phyloP scores from a whole-genome alignment of 64 coral and sea anemone genomes.

The Porites australiensis region DNA sequence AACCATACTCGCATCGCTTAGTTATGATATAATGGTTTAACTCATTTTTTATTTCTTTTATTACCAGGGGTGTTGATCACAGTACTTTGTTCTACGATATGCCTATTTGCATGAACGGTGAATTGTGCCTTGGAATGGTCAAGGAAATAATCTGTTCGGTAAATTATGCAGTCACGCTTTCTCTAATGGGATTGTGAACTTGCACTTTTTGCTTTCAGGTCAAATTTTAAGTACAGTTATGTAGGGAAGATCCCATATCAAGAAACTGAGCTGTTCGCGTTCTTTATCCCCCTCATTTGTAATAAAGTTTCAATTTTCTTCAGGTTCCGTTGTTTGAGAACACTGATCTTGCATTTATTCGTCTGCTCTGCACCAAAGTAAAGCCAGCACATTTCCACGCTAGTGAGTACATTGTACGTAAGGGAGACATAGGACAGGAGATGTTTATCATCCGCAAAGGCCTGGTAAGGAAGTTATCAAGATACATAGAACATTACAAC shows the following conservation, averaged over 20 bases:
- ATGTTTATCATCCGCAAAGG: constrained; percentile 89
- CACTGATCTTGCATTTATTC: constrained; percentile 74
- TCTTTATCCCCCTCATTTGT: too few species aligned
- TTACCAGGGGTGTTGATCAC: constrained; percentile 72
- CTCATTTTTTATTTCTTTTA: background rate
- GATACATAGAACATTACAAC: too few species aligned
- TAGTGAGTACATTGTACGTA: constrained; percentile 86
- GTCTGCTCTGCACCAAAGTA: constrained; percentile 78
- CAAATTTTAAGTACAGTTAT: too few species aligned
- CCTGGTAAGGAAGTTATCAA: constrained; percentile 53
- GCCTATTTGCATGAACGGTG: constrained; percentile 82
- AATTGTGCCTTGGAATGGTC: constrained; percentile 70
- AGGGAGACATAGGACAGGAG: constrained; percentile 90
- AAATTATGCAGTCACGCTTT: background rate
- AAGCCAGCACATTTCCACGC: constrained; percentile 77
- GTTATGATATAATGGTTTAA: background rate
- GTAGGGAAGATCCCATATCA: too few species aligned
- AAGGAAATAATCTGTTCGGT: constrained; percentile 71
- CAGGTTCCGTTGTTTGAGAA: constrained; percentile 77
- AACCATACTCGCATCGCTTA: too few species aligned
- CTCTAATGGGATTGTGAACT: too few species aligned
- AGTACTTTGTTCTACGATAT: constrained; percentile 80
- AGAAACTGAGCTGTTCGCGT: too few species aligned
- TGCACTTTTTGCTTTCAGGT: too few species aligned
- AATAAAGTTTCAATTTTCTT: too few species aligned